Base-by-base conservation (phyloP, 2,113 vertebrate genomes). In the Xyrauchen texanus region DNA sequence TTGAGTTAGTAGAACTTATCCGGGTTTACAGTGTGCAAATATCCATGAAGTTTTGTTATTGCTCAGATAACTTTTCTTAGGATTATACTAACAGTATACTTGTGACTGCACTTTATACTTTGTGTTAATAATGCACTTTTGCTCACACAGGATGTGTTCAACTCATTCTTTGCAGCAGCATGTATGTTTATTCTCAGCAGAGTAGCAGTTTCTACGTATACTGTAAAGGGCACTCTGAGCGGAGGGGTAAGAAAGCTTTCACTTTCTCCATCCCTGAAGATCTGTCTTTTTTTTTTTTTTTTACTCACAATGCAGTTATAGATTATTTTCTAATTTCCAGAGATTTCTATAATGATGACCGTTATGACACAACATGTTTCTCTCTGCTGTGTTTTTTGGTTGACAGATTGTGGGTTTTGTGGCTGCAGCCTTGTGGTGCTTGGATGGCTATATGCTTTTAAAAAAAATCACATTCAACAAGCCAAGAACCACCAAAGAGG, bases 201-300 rank as follows among this genome's bases (percentile, higher is more conserved):
- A 52, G 77, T 93, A 63, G 94, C 93, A 6, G 0, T 95, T 46
- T 72, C 84, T 6, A 84, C 89, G 13, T 88, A 89, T 88, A 90
- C 73, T 45, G 85, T 87, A 55, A 76, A 68, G 0, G 85, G 82
- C 4, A 89, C 77, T 0, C 21, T 95, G 82, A 82, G 85, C 51
- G 96, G 95, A 93, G 95, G 94, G 88, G 96, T 97, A 90, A 96
- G 94, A 55, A 53, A 57, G n/a, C 21, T 34, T 34, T 34, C 21
- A 34, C 21, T 34, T 34, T 34, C 21, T 34, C 21, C 21, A 34
- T 34, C 3, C 21, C 21, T 34, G 21, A 34, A 34, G 21, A 34
- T 34, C 21, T 34, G 3, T 34, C 21, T n/a, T n/a, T n/a, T n/a
- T n/a, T n/a, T 34, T 34, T 34, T 34, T 34, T 34, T 34, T 3